Conservation (phyloP, 1,140 invertebrate species). For the Phocides pigmalion region DNA sequence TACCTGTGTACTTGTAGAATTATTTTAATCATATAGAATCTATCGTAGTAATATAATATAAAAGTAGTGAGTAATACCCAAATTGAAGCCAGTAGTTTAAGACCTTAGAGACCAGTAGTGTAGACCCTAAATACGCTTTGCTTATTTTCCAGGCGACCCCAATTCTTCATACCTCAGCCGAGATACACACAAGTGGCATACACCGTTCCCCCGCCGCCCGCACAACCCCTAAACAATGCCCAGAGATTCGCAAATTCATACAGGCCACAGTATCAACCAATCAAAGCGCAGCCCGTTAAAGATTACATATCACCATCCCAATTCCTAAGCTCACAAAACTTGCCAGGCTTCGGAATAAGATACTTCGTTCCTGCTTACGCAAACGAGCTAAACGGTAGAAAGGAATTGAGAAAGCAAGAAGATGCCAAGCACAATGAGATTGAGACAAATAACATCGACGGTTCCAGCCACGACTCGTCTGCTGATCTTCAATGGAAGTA, state of each 20-base stretch:
- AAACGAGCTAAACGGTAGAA: constrained; percentile 43
- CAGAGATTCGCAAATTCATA: constrained; percentile 75
- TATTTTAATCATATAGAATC: no score
- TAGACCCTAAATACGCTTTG: constrained; percentile 18
- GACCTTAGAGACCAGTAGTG: no score
- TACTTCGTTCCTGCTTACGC: constrained; percentile 68
- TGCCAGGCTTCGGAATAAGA: constrained; percentile 68
- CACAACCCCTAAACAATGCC: constrained; percentile 58
- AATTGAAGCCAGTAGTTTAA: no score
- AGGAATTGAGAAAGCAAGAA: constrained; percentile 56
- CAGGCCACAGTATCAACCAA: constrained; percentile 51
- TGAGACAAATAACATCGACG: constrained; percentile 57
- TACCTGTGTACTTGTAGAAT: no score
- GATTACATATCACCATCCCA: constrained; percentile 61
- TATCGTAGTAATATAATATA: no score
- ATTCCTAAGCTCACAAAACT: constrained; percentile 63
- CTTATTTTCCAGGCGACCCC: constrained; percentile 63
- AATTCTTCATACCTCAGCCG: constrained; percentile 67
- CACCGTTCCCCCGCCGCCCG: constrained; percentile 46
- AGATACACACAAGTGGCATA: constrained; percentile 74
- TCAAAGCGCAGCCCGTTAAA: constrained; percentile 45
- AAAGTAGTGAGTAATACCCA: no score
- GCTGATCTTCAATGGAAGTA: constrained; percentile 69
- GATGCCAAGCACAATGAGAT: constrained; percentile 67
- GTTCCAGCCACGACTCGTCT: constrained; percentile 44